Percentiles rank a stretch among this genome's conserved stretches.
phyloP scores from a whole-genome alignment of 2,797 vertebrate genomes.

The Coendou prehensilis region DNA sequence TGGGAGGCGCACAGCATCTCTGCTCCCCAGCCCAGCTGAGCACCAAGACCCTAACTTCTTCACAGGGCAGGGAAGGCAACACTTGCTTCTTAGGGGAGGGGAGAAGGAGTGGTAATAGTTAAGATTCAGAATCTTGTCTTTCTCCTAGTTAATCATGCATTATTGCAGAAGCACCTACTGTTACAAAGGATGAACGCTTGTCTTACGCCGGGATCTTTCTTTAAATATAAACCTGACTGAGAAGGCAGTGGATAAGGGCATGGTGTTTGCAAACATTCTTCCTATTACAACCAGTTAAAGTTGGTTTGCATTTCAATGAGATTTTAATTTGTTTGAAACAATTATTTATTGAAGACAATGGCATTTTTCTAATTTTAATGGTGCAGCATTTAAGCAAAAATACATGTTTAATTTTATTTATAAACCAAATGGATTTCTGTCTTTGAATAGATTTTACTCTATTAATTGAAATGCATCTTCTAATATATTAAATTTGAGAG shows the following conservation, averaged over 20 bases:
- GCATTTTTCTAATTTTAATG: constrained; percentile 59
- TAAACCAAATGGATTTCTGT: constrained; percentile 44
- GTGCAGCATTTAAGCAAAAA: constrained; percentile 50
- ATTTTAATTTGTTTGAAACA: constrained; percentile 50
- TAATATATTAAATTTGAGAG: constrained; percentile 57
- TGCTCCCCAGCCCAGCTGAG: background rate
- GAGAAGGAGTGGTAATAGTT: background rate
- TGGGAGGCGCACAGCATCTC: background rate
- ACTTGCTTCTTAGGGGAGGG: background rate
- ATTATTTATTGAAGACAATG: constrained; percentile 12
- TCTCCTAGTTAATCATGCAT: background rate
- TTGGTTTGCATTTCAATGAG: constrained; percentile 45
- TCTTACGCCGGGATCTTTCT: background rate
- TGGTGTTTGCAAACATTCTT: background rate
- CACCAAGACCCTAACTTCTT: background rate
- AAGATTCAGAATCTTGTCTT: background rate
- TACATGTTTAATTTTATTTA: constrained; percentile 58
- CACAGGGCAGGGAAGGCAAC: no score
- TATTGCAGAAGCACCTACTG: background rate
- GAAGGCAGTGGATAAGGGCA: background rate
- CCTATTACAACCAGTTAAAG: background rate
- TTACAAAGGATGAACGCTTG: background rate
- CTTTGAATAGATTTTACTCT: constrained; percentile 58
- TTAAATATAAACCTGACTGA: background rate
- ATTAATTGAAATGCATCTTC: constrained; percentile 40